phyloP scores from a whole-genome alignment of 2,113 vertebrate genomes.

The Rhegmatorhina hoffmannsi region DNA sequence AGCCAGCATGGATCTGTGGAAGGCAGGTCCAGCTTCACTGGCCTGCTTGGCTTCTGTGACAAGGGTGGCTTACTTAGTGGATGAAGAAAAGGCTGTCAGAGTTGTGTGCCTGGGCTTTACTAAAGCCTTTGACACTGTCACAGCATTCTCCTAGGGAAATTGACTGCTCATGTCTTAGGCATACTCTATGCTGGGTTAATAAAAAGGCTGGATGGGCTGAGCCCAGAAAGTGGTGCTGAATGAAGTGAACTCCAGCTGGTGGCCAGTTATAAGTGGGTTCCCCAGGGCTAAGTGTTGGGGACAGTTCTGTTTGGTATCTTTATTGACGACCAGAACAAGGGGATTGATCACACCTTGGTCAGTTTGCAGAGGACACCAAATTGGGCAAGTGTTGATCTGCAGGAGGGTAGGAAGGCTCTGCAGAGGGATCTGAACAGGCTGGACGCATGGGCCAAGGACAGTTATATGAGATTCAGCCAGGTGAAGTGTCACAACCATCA shows the following conservation, averaged over 20 bases:
- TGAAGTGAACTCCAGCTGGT: background rate
- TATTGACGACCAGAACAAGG: rapidly evolving
- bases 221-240: background rate
- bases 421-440: background rate
- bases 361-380: background rate
- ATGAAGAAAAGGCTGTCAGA: background rate
- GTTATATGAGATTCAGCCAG: background rate
- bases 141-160: background rate
- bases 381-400: background rate
- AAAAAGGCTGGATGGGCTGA: background rate
- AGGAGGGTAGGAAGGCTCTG: background rate
- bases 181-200: background rate
- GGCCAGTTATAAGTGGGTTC: background rate
- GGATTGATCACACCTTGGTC: background rate
- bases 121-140: background rate
- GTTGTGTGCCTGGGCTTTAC: background rate
- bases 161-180: background rate
- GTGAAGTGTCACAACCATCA: background rate
- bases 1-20: background rate
- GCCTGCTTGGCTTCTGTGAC: background rate
- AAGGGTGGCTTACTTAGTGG: background rate
- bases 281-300: background rate
- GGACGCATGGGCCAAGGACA: background rate
- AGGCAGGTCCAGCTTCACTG: background rate
- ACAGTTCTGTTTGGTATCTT: background rate